These are phyloP conservation scores for Mola mola DNA, from an alignment of 2,113 vertebrate species.

Conservation along the genomic window DNA sequence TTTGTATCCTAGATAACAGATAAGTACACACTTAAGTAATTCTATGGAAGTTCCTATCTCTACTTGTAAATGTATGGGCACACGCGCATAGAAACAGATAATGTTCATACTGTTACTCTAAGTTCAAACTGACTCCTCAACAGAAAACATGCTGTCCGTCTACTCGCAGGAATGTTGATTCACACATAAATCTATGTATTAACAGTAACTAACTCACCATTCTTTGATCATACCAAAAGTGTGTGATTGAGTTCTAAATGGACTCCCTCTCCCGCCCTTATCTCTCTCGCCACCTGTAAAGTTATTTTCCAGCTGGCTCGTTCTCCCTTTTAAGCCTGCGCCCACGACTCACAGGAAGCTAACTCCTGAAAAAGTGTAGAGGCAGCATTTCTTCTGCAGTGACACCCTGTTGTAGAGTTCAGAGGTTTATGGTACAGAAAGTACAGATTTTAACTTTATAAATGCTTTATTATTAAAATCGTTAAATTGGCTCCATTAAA, in stretches of 20 bases:
- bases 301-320: constrained; percentile 36
- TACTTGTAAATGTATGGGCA: not conserved
- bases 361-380: constrained; percentile 9
- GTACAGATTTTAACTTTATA: too few relatives aligned
- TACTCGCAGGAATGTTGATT: not conserved
- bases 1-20: too few relatives aligned
- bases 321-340: not conserved
- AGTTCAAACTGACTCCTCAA: constrained; percentile 2
- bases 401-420: not conserved
- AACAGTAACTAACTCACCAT: not conserved
- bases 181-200: not conserved
- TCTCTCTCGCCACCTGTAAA: constrained; percentile 33
- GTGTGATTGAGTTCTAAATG: constrained; percentile 4
- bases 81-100: fast-evolving
- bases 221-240: not conserved
- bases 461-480: too few relatives aligned
- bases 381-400: constrained; percentile 25
- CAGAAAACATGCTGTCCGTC: not conserved
- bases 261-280: constrained; percentile 19
- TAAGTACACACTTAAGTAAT: too few relatives aligned
- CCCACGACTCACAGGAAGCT: not conserved
- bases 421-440: not conserved
- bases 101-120: too few relatives aligned
- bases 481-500: too few relatives aligned
- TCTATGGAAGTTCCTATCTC: too few relatives aligned